Base-by-base conservation (phyloP, 2,797 vertebrate species). In the Eulemur rubriventer region DNA sequence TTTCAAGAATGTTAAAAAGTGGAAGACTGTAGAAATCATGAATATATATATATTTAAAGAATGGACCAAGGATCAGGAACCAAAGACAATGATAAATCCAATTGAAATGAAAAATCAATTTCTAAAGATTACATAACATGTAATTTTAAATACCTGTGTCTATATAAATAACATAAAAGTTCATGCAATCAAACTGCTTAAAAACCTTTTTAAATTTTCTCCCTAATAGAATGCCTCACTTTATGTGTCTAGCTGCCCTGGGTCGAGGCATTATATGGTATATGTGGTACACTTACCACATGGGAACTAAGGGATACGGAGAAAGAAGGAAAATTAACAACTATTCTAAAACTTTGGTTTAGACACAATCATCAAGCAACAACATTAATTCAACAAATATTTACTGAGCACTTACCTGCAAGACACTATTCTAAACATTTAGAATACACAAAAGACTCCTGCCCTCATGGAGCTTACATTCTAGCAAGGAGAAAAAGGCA, bases 291-390 rank as follows among this genome's bases (percentile, higher is more conserved):
- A 73, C 41, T 50, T 13, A 0, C 75, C 72, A 76, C 41, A 80
- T 8, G 41, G 59, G 55, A 95, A 67, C 35, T 67, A 95, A 61
- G 6, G 5, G 10, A 67, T 46, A 72, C 2, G 26, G 24, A 76
- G 20, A 89, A 81, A 75, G 26, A 86, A 86, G 7, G 57, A 91
- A 79, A 82, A 82, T 3, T 59, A 80, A 55, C 63, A 72, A 28
- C 48, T 73, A 5, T 81, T 48, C 26, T 73, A 85, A 81, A 78
- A 57, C 61, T 70, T 46, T 79, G 11, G 57, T 65, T 91, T 63
- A 86, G 24, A 91, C 43, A 87, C 28, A 92, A 72, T 96, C 67
- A 95, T 65, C 41, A 70, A 82, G 28, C 67, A 96, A 70, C 46
- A 43, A 85, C 30, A 79, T 11, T 43, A 38, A 94, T 35, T 67